These are phyloP conservation scores for Acanthiza pusilla DNA, from an alignment of 2,797 vertebrate species.

Conservation along the genomic window DNA sequence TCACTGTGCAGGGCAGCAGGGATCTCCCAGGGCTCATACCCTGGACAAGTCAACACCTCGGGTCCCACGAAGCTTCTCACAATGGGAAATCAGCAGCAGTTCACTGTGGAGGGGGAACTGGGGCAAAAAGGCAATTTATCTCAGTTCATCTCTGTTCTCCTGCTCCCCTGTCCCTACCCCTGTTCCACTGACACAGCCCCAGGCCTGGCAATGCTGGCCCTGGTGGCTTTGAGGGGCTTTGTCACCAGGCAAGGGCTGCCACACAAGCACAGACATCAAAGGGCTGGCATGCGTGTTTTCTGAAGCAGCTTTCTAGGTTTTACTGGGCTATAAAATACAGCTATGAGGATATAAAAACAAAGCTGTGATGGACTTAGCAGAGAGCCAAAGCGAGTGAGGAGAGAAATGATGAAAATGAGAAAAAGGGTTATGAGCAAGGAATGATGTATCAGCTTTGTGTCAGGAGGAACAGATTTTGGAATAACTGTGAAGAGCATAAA, in stretches of 20 bases:
- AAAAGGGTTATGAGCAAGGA: background rate
- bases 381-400: constrained; percentile 54
- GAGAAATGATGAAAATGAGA: constrained; percentile 29
- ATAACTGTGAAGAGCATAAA: constrained; percentile 57
- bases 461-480: constrained; percentile 48
- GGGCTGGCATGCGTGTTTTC: constrained; percentile 5
- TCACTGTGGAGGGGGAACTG: background rate
- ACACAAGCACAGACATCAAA: constrained; percentile 47
- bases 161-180: background rate
- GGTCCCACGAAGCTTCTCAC: rapidly evolving
- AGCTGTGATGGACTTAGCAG: constrained; percentile 68
- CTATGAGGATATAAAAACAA: constrained; percentile 52
- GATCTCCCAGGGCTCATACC: background rate
- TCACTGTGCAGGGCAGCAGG: background rate
- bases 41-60: rapidly evolving
- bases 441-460: constrained; percentile 33
- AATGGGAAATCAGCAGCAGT: background rate
- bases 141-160: background rate
- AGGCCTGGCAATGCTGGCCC: background rate
- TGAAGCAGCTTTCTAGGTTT: constrained; percentile 58
- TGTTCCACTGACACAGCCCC: background rate
- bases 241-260: background rate
- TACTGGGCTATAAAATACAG: constrained; percentile 52
- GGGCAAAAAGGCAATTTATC: background rate
- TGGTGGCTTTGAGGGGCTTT: background rate